These are phyloP conservation scores for Agrochola circellaris DNA, from an alignment of 2,888 invertebrate genomes.

Conservation along the genomic window DNA sequence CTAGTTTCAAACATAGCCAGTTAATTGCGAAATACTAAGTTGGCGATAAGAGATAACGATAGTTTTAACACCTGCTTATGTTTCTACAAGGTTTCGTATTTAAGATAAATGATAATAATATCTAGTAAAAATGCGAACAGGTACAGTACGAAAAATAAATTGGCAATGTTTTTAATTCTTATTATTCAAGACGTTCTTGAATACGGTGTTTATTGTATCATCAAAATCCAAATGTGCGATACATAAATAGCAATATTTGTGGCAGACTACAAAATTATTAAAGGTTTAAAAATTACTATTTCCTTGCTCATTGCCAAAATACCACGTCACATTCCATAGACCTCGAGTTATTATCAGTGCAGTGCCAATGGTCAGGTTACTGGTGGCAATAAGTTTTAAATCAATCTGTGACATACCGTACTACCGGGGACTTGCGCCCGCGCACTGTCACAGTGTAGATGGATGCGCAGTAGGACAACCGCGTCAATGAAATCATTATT, in stretches of 20 bases:
- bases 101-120: background rate
- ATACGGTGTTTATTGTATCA: background rate
- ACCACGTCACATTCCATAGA: background rate
- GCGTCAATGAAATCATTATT: too few relatives aligned
- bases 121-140: background rate
- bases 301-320: background rate
- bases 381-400: slow-evolving; percentile 46
- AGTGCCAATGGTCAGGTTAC: slow-evolving; percentile 41
- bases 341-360: slow-evolving; percentile 36
- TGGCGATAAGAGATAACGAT: slow-evolving; percentile 51
- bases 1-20: slow-evolving; percentile 27
- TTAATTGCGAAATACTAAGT: slow-evolving; percentile 36
- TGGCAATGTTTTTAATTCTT: background rate
- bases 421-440: slow-evolving; percentile 40
- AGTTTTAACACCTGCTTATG: background rate
- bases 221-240: background rate
- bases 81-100: background rate
- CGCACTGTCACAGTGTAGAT: background rate
- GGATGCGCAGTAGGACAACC: slow-evolving; percentile 25
- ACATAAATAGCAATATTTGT: too few relatives aligned
- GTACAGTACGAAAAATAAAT: background rate
- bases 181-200: background rate
- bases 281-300: background rate
- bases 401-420: slow-evolving; percentile 52
- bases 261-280: too few relatives aligned